Evolutionary conservation across 2,797 vertebrate genomes (phyloP).

Genomic region (Yasuhikotakia modesta): DNA sequence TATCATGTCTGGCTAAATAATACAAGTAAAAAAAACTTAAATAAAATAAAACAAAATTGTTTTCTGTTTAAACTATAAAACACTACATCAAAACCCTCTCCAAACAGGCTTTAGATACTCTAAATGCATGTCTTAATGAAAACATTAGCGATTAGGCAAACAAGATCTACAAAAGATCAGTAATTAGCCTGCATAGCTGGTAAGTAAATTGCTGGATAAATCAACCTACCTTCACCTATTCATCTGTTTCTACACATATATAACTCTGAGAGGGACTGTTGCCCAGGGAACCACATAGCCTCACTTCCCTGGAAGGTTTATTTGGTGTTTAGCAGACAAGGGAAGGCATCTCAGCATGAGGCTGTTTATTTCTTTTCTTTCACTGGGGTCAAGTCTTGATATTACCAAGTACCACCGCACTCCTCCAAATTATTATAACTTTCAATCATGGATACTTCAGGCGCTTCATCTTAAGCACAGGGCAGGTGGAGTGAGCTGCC

Average conservation of each 20-base stretch:
- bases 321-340: conserved; percentile 15
- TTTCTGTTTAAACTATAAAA: too few relatives aligned
- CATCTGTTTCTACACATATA: conserved; percentile 3
- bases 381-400: conserved; percentile 41
- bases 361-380: conserved; percentile 55
- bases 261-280: conserved; percentile 25
- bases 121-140: too few relatives aligned
- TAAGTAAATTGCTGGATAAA: background rate
- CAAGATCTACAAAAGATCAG: background rate
- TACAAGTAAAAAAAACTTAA: too few relatives aligned
- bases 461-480: conserved; percentile 51
- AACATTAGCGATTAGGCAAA: too few relatives aligned
- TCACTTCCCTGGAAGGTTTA: conserved; percentile 10
- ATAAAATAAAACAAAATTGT: too few relatives aligned
- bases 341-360: background rate
- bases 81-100: too few relatives aligned
- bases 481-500: conserved; percentile 41
- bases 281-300: conserved; percentile 43
- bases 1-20: too few relatives aligned
- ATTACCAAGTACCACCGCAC: conserved; percentile 23
- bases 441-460: conserved; percentile 55
- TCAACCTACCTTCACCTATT: background rate
- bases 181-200: background rate
- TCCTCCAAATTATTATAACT: conserved; percentile 58
- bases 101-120: too few relatives aligned